Conservation (phyloP, 2,888 invertebrate species). For the Monoplex corrugatus region DNA sequence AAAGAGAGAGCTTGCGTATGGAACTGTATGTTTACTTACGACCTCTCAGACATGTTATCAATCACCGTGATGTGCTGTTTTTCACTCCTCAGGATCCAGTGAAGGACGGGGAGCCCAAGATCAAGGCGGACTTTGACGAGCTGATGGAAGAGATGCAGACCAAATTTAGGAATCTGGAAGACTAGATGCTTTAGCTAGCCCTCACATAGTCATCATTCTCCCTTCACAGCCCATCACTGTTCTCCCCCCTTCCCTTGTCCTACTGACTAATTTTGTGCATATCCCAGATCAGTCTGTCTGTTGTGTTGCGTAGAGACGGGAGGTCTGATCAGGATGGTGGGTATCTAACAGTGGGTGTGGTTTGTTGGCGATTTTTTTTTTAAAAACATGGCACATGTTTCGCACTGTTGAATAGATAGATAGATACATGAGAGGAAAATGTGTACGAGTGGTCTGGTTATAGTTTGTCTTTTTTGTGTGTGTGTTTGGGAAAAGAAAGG, state of each 20-base stretch:
- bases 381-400: not conserved
- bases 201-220: not conserved
- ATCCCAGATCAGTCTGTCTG: not conserved
- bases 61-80: not conserved
- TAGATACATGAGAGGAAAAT: too few species aligned
- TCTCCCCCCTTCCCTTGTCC: not conserved
- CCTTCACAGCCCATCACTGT: not conserved
- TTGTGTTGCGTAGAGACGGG: not conserved
- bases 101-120: conserved; percentile 98
- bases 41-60: too few species aligned
- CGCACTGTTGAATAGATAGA: too few species aligned
- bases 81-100: conserved; percentile 90
- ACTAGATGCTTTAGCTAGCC: not conserved
- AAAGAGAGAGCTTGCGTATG: too few species aligned
- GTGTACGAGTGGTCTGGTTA: too few species aligned
- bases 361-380: not conserved
- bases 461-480: too few species aligned
- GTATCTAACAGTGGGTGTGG: not conserved
- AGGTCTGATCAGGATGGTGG: not conserved
- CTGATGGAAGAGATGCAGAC: conserved; percentile 97
- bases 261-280: not conserved
- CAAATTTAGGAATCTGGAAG: conserved; percentile 97
- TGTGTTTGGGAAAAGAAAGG: too few species aligned
- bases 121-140: conserved; percentile 98
- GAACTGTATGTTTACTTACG: too few species aligned